Percentiles rank a stretch among this genome's conserved stretches.
phyloP scores from a whole-genome alignment of 2,113 vertebrate genomes.

The Alectura lathami region DNA sequence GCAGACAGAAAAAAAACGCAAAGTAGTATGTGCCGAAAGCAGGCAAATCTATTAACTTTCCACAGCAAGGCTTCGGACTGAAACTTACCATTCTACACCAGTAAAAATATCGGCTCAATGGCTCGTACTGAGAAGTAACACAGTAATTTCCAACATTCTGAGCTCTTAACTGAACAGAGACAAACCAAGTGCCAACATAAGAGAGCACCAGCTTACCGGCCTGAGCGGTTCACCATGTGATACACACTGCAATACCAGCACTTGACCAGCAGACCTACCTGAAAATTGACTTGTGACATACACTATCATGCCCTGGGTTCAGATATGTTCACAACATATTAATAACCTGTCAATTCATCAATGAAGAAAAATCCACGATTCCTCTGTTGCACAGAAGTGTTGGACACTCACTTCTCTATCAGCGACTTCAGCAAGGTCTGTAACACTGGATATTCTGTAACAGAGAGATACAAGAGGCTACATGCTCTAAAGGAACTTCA shows the following conservation, averaged over 20 bases:
- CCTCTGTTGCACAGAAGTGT: neutral
- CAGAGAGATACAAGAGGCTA: neutral
- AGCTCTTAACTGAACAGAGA: neutral
- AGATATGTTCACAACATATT: neutral
- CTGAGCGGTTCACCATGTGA: neutral
- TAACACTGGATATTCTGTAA: neutral
- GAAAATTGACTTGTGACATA: neutral
- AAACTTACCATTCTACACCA: neutral
- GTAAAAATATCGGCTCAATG: neutral
- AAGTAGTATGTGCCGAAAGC: neutral
- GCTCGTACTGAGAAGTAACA: neutral
- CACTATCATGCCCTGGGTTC: neutral
- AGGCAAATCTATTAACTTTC: neutral
- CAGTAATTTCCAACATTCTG: neutral
- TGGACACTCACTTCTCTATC: neutral
- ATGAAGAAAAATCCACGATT: neutral
- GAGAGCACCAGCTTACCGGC: neutral
- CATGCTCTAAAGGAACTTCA: neutral
- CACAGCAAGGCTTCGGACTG: neutral
- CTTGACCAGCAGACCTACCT: neutral
- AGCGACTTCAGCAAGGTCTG: neutral
- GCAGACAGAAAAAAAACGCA: neutral
- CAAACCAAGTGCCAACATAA: neutral
- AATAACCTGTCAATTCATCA: neutral
- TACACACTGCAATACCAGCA: neutral